Base-by-base conservation (phyloP, 2,797 vertebrate genomes). In the Semotilus atromaculatus region DNA sequence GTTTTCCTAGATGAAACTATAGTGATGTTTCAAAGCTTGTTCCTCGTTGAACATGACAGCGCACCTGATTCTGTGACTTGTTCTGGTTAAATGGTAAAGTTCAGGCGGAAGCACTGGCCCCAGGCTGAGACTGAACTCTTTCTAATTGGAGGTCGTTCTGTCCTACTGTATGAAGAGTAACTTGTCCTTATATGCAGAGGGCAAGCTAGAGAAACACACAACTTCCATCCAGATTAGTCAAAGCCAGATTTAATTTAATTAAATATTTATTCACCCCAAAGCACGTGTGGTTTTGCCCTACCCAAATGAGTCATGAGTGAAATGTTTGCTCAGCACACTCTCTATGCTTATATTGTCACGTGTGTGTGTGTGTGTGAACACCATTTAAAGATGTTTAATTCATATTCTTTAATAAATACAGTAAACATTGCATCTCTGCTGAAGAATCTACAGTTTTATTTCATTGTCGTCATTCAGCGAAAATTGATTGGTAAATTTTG, bases 91-190 rank as follows among this genome's bases (percentile, higher is more conserved):
- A 84, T 84, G 73, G 11, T 77, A 77, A 77, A 84, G 82, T 84
- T 84, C 82, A 84, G 51, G 23, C 16, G 5, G 64, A 70, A 78
- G 48, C 64, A n/a, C 21, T 48, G 48, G 64, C 82, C 45, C 13
- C 74, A 14, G 74, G 82, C 74, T 84, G 19, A 77, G 48, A n/a
- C n/a, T 84, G 82, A 84, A 84, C 82, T 84, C 34, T 55, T 36
- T 43, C 34, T 60, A 62, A 82, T 26, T 19, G 23, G 7, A 74
- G 7, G 64, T 26, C 45, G 77, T 77, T 55, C 48, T 77, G 73
- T 75, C 81, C 58, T 13, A 34, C 43, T 83, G 40, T 64, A 64
- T 75, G 34, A 68, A 43, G 45, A 67, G 19, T 16, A 58, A 55
- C 23, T 40, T 68, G 72, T 31, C 62, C 26, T 64, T 51, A 18